Conservation (phyloP, 2,797 vertebrate species). For the Garrulus glandarius region DNA sequence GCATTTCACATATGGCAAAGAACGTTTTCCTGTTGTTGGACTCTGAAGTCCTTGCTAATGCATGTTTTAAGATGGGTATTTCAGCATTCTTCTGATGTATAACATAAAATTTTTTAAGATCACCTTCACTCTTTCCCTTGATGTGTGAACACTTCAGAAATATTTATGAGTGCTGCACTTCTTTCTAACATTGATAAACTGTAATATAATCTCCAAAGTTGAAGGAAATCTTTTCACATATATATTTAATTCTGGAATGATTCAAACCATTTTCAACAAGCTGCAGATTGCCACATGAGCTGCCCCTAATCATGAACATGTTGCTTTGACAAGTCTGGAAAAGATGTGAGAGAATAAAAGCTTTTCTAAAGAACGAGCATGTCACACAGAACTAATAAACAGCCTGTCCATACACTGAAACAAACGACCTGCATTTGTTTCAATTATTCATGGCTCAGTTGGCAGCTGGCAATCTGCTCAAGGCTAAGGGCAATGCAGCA, state of each 20-base stretch:
- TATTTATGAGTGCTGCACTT: not conserved
- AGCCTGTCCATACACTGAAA: not conserved
- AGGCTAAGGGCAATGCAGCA: not conserved
- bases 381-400: not conserved
- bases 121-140: not conserved
- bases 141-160: not conserved
- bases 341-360: not conserved
- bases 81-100: not conserved
- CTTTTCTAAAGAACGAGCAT: not conserved
- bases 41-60: not conserved
- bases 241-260: not conserved
- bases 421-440: not conserved
- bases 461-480: not conserved
- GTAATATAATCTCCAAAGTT: not conserved
- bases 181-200: not conserved
- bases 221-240: not conserved
- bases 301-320: not conserved
- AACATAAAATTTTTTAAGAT: not conserved
- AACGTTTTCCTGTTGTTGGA: not conserved
- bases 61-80: not conserved
- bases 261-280: not conserved
- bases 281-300: not conserved
- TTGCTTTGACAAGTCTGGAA: not conserved
- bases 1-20: not conserved
- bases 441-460: not conserved